These are phyloP conservation scores for Allygus modestus DNA, from an alignment of 2,888 invertebrate genomes.

Conservation along the genomic window DNA sequence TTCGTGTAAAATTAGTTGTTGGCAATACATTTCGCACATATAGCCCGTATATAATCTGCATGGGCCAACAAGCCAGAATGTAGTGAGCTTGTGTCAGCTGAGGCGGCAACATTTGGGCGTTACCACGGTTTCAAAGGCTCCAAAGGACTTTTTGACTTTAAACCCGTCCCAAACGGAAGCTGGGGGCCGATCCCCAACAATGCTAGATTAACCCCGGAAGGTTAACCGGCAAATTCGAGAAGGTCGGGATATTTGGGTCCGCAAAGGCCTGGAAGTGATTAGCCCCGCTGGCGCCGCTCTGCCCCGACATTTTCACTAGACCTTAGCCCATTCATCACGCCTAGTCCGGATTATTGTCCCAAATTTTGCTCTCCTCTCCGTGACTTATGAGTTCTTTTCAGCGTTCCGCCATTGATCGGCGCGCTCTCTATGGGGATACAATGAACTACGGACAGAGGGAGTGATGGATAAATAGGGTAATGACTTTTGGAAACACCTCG, in stretches of 20 bases:
- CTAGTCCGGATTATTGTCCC: constrained; percentile 29
- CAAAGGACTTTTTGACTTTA: background rate
- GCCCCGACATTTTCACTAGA: constrained; percentile 55
- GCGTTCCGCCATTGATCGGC: background rate
- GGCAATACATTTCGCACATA: too few species aligned
- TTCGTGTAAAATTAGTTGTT: too few species aligned
- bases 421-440: background rate
- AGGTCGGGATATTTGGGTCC: background rate
- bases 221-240: background rate
- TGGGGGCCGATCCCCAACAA: background rate
- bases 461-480: constrained; percentile 6
- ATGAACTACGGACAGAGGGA: constrained; percentile 14
- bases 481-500: background rate
- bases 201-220: constrained; percentile 11
- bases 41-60: too few species aligned
- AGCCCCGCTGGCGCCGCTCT: constrained; percentile 52
- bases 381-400: constrained; percentile 47
- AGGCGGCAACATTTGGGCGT: too few species aligned
- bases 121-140: too few species aligned
- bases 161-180: background rate
- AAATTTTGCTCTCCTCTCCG: constrained; percentile 10
- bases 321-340: constrained; percentile 59
- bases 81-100: too few species aligned
- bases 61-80: too few species aligned
- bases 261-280: constrained; percentile 55